Base-by-base conservation (phyloP, 2,113 vertebrate genomes). In the Pedionomus torquatus region DNA sequence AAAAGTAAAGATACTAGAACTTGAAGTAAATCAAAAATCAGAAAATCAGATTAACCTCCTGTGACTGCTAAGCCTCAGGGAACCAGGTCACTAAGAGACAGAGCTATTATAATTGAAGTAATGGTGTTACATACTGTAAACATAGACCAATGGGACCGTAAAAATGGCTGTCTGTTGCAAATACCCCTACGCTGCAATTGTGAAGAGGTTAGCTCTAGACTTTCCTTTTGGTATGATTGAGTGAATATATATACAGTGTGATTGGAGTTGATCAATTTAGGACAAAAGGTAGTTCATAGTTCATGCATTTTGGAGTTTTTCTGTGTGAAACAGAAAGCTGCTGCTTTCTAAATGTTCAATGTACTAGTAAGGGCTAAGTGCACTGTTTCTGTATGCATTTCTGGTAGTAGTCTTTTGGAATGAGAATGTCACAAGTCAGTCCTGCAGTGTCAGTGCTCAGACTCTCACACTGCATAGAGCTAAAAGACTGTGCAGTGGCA, bases 11-110 rank as follows among this genome's bases (percentile, higher is more conserved):
- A 93, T 64, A 84, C 54, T 92, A 55, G 77, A 95, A 94, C 80
- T 87, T 83, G 30, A 64, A 95, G 83, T 95, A 94, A 96, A 94
- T 97, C 10, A 96, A 92, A 94, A 96, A 91, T 94, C 88, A 85
- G 88, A 79, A 95, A 96, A 90, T 41, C 58, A 97, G 89, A 98
- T 97, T 97, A 96, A 96, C 76, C 57, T 92, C 80, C 57, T 94
- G 70, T 82, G 83, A 95, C 92, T 95, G 54, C 74, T 81, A 58
- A 93, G 80, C 92, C 89, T 82, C 57, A 46, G 66, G 93, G 79
- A 90, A 74, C 30, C 54, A 74, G 92, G 85, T 92, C 87, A 84
- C 49, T 79, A 88, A 96, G 61, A 96, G 58, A 15, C 88, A 93
- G 83, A 87, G n/a, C 60, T 89, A 69, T 65, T 95, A 49, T 76